phyloP scores from a whole-genome alignment of 2,888 invertebrate species.

The Eupithecia abbreviata region DNA sequence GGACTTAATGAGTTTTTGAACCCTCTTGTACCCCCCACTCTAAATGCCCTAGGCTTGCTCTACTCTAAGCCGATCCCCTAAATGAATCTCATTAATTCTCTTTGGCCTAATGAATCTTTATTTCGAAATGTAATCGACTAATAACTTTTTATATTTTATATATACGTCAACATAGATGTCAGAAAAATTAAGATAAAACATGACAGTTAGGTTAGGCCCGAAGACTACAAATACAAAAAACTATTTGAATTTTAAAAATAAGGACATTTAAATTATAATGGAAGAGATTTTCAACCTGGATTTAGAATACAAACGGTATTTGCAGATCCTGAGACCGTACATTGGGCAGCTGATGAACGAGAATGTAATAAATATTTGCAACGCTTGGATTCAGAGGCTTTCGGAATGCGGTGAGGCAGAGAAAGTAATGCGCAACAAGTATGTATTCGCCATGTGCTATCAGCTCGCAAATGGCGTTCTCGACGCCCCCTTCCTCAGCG shows the following conservation, averaged over 20 bases:
- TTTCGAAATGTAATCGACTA: neutral
- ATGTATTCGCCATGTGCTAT: conserved; percentile 69
- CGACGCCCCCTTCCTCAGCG: conserved; percentile 64
- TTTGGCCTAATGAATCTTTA: neutral
- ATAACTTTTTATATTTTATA: neutral
- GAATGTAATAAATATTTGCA: conserved; percentile 65
- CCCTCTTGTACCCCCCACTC: neutral
- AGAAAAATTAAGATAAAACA: neutral
- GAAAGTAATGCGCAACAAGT: conserved; percentile 68
- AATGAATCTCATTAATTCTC: neutral
- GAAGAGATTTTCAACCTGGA: conserved; percentile 62
- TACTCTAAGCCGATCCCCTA: neutral
- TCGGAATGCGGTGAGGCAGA: conserved; percentile 62
- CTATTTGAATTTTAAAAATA: neutral
- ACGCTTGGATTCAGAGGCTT: conserved; percentile 72
- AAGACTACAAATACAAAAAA: neutral
- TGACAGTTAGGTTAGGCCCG: neutral
- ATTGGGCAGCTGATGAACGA: conserved; percentile 62
- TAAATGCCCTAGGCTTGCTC: neutral
- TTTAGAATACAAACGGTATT: conserved; percentile 69
- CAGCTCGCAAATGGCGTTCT: conserved; percentile 70
- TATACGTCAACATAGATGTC: neutral
- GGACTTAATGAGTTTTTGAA: neutral
- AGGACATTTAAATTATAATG: conserved; percentile 49
- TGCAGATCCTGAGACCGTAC: conserved; percentile 70